Conservation (phyloP, 2,888 invertebrate species). For the Hemistola chrysoprasaria region DNA sequence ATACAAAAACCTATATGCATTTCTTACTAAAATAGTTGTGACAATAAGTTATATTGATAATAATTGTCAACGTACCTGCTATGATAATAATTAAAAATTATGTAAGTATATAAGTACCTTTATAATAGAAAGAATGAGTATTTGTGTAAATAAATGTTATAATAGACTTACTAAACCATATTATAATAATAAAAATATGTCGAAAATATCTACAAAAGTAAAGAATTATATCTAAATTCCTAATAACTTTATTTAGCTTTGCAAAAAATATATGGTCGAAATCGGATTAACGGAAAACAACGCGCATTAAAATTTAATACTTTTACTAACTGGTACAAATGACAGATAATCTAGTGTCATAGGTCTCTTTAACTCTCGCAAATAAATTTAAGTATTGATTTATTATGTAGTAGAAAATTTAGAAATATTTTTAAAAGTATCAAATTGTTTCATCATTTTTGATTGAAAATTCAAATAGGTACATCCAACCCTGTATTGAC, state of each 20-base stretch:
- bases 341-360: no score
- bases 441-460: no score
- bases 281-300: no score
- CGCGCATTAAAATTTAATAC: no score
- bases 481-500: constrained; percentile 78
- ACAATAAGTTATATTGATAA: constrained; percentile 45
- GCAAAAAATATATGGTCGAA: no score
- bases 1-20: constrained; percentile 19
- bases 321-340: no score
- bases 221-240: no score
- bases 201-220: constrained; percentile 21
- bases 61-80: constrained; percentile 36
- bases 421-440: neutral
- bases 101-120: neutral
- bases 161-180: constrained; percentile 12
- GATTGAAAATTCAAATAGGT: constrained; percentile 19
- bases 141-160: constrained; percentile 20
- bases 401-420: neutral
- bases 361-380: no score
- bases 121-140: constrained; percentile 24
- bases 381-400: neutral
- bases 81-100: constrained; percentile 9
- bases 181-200: constrained; percentile 5
- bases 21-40: constrained; percentile 25
- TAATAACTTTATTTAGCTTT: no score